Base-by-base conservation (phyloP, 2,113 vertebrate species). In the Rhinopomastus cyanomelas region DNA sequence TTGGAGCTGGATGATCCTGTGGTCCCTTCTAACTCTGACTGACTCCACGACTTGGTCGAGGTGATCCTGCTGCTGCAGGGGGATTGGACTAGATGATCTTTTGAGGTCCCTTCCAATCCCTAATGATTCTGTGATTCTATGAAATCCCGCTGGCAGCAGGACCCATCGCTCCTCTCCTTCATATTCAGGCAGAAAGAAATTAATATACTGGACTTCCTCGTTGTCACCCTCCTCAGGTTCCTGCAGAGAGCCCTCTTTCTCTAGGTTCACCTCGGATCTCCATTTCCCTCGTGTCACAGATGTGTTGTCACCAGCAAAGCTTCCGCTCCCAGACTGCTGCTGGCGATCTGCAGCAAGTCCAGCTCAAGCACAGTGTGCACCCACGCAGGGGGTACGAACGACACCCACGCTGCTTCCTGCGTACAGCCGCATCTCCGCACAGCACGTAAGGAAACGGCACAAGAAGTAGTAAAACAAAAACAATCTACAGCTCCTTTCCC, bases 101-200 rank as follows among this genome's bases (percentile, higher is more conserved):
- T n/a, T n/a, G n/a, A n/a, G n/a, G n/a, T n/a, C n/a, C n/a, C n/a
- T n/a, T n/a, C n/a, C n/a, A n/a, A n/a, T n/a, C n/a, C n/a, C n/a
- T n/a, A n/a, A n/a, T n/a, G n/a, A n/a, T n/a, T n/a, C n/a, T n/a
- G n/a, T n/a, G n/a, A n/a, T n/a, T n/a, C n/a, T n/a, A n/a, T n/a
- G n/a, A n/a, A n/a, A n/a, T n/a, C n/a, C n/a, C n/a, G 61, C 42
- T 20, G 66, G 29, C 71, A 66, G 26, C 44, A 87, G 51, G 66
- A 86, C 19, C 39, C 83, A 73, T 62, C 46, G 8, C 37, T 73
- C 48, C 26, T 62, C 12, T 87, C 59, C 84, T 84, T 81, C 66
- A 30, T 37, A 88, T 79, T 59, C 76, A 73, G 90, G 77, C n/a
- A 62, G n/a, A 85, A 88, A 81, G 16, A 60, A 95, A 79, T 81